Evolutionary conservation across 2,797 vertebrate genomes (phyloP).

Genomic region (Pitangus sulphuratus): DNA sequence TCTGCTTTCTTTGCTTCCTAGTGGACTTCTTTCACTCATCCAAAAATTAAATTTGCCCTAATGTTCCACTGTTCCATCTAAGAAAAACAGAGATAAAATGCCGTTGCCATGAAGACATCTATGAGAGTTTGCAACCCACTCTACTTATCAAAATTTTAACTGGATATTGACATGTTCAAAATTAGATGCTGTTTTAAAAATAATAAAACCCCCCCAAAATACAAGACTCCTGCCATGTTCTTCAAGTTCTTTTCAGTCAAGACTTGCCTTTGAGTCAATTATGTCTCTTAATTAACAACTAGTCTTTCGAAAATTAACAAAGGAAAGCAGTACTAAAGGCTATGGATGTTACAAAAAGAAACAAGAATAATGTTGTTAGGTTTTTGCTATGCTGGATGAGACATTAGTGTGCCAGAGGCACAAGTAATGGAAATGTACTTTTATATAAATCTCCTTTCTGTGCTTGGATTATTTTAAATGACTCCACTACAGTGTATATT

Average conservation of each 20-base stretch:
- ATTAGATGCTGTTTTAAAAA: background rate
- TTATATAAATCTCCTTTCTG: constrained; percentile 45
- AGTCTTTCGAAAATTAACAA: constrained; percentile 24
- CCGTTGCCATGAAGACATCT: background rate
- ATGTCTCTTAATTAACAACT: constrained; percentile 22
- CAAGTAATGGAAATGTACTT: constrained; percentile 48
- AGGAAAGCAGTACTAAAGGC: constrained; percentile 11
- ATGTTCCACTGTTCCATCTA: background rate
- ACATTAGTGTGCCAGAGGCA: background rate
- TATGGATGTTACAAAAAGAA: background rate
- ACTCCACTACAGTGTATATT: constrained; percentile 21
- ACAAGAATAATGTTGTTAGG: constrained; percentile 10
- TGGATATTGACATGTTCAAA: background rate
- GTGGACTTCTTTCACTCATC: background rate
- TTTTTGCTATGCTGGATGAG: background rate
- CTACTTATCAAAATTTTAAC: constrained; percentile 5
- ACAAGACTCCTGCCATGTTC: background rate
- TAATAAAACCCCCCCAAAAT: background rate
- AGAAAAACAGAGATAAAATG: background rate
- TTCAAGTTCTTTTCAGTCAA: background rate
- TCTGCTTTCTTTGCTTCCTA: constrained; percentile 27
- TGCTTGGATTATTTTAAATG: constrained; percentile 57
- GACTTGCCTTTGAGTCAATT: background rate
- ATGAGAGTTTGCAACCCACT: background rate
- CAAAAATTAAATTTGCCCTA: background rate